These are phyloP conservation scores for Xenus cinereus DNA, from an alignment of 2,113 vertebrate species.

Conservation along the genomic window DNA sequence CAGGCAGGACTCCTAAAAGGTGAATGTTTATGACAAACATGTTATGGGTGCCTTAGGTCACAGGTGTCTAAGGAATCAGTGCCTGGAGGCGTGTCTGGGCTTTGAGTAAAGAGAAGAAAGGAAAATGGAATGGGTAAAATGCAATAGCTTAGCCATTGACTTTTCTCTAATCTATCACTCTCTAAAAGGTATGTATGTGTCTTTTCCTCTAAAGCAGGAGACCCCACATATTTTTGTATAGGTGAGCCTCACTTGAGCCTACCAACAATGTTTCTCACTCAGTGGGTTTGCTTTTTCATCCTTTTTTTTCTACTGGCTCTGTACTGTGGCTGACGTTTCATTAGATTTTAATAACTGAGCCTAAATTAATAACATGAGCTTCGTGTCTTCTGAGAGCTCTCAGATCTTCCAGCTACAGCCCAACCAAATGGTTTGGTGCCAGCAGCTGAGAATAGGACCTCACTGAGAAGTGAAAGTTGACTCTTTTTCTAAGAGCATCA, in stretches of 20 bases:
- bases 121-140: not conserved
- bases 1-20: not conserved
- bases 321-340: not conserved
- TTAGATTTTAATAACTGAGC: not conserved
- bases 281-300: not conserved
- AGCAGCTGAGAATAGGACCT: not conserved
- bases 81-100: not conserved
- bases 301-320: not conserved
- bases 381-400: not conserved
- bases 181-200: not conserved
- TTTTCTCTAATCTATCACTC: not conserved
- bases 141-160: not conserved
- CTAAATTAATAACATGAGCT: not conserved
- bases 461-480: not conserved
- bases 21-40: not conserved
- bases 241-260: not conserved
- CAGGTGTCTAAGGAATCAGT: not conserved
- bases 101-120: not conserved
- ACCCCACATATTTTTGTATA: rapidly evolving
- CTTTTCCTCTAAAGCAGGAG: not conserved
- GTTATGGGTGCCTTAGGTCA: not conserved
- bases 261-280: not conserved
- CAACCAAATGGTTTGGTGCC: not conserved
- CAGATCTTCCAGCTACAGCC: not conserved
- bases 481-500: not conserved